Evolutionary conservation across 2,113 vertebrate genomes (phyloP).

Genomic region (Chaenogobius annularis): DNA sequence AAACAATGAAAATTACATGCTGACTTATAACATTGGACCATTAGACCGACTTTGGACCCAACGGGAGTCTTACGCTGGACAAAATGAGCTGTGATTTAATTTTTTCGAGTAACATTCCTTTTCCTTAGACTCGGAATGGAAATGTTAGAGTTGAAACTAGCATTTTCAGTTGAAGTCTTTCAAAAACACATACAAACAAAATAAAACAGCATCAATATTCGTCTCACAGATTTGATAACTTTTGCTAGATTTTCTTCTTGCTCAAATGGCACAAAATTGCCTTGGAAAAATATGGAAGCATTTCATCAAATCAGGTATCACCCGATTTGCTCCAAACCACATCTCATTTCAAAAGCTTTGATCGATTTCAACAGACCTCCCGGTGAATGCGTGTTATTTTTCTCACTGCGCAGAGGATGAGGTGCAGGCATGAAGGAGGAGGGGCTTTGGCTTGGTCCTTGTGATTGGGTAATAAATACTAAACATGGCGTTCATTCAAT

Average conservation of each 20-base stretch:
- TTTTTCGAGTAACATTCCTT: too few relatives aligned
- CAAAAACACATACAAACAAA: not conserved
- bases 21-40: too few relatives aligned
- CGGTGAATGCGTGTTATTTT: constrained; percentile 1
- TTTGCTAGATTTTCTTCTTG: not conserved
- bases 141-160: too few relatives aligned
- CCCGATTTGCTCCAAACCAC: not conserved
- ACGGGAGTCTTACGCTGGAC: too few relatives aligned
- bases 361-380: constrained; percentile 3
- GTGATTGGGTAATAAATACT: too few relatives aligned
- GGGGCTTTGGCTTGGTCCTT: constrained; percentile 12
- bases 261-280: constrained; percentile 1
- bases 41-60: too few relatives aligned
- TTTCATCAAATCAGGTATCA: not conserved
- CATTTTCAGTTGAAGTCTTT: too few relatives aligned
- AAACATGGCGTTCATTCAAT: too few relatives aligned
- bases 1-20: too few relatives aligned
- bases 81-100: too few relatives aligned
- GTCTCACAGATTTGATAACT: not conserved
- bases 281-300: constrained; percentile 2
- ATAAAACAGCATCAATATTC: not conserved
- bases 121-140: too few relatives aligned
- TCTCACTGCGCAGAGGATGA: not conserved
- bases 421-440: not conserved
- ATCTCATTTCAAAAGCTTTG: constrained; percentile 8